phyloP scores from a whole-genome alignment of 2,113 vertebrate genomes.

The Hippocampus barbouri region DNA sequence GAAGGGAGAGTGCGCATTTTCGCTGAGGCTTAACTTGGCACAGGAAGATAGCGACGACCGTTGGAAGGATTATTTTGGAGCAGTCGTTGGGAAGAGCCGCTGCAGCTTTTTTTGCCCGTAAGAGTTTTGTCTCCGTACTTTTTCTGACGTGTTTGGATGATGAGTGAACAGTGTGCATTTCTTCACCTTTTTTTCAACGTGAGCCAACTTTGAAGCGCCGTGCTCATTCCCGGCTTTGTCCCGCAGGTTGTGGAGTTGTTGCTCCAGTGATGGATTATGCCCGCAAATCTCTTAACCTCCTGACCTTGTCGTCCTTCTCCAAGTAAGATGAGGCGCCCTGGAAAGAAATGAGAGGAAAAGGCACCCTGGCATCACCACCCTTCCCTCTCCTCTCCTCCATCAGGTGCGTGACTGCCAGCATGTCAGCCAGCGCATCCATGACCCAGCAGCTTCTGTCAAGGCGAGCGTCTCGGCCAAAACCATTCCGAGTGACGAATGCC shows the following conservation, averaged over 20 bases:
- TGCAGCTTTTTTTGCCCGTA: background rate
- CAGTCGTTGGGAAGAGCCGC: background rate
- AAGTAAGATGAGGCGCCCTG: constrained; percentile 67
- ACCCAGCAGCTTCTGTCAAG: constrained; percentile 78
- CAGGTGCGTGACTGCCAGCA: constrained; percentile 77
- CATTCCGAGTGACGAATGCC: constrained; percentile 78
- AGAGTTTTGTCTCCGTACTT: background rate
- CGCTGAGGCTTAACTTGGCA: background rate
- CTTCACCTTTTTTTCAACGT: background rate
- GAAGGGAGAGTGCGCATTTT: background rate
- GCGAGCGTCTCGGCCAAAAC: constrained; percentile 57
- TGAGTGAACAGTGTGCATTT: no score
- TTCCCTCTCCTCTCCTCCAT: background rate
- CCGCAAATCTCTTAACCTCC: constrained; percentile 76
- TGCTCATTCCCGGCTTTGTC: background rate
- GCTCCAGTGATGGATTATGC: constrained; percentile 76
- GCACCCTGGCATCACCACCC: background rate
- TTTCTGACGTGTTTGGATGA: no score
- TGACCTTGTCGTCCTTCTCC: constrained; percentile 73
- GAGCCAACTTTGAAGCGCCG: background rate
- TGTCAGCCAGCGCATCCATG: constrained; percentile 77
- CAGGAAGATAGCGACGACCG: background rate
- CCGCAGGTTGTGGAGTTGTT: constrained; percentile 15
- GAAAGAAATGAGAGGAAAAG: background rate
- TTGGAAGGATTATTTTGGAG: background rate